Evolutionary conservation across 2,888 invertebrate genomes (phyloP), one percentile per base, ranked within the genome.

Genomic region (Augiades crinisus): DNA sequence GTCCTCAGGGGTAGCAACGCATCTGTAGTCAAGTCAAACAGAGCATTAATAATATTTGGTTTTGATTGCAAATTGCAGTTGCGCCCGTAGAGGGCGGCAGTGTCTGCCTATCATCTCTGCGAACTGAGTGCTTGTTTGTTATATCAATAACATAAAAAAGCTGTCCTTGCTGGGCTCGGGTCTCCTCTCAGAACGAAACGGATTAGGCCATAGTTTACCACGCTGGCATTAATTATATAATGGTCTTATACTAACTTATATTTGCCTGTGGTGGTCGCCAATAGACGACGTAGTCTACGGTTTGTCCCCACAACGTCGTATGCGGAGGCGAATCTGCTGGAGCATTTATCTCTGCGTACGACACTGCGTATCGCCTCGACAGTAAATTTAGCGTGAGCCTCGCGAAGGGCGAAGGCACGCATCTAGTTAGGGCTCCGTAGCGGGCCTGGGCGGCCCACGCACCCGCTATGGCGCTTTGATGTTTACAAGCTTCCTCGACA

Each of bases 191-290:
- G n/a, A n/a, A n/a, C n/a, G n/a, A n/a, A n/a, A n/a, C n/a, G n/a
- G n/a, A n/a, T n/a, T n/a, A n/a, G n/a, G n/a, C n/a, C n/a, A n/a
- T n/a, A n/a, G n/a, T n/a, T n/a, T n/a, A n/a, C n/a, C n/a, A n/a
- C n/a, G n/a, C n/a, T n/a, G n/a, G n/a, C n/a, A n/a, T n/a, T n/a
- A n/a, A n/a, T n/a, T n/a, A n/a, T n/a, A n/a, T n/a, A n/a, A n/a
- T n/a, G n/a, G 8, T 8, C 3, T 22, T 13, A 10, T 49, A 90
- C 93, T 91, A 75, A 94, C 95, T 92, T 57, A 94, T 94, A 75
- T 95, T 95, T 47, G 94, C 94, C 74, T 94, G 95, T 0, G 94
- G 94, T 7, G 95, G 94, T 59, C 94, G 85, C 94, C 94, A 95
- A 66, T 94, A 94, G 47, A 94, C 80, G 0, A 92, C 91, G 31